These are phyloP conservation scores for Dromaius novaehollandiae DNA, from an alignment of 2,113 vertebrate species.

Conservation along the genomic window DNA sequence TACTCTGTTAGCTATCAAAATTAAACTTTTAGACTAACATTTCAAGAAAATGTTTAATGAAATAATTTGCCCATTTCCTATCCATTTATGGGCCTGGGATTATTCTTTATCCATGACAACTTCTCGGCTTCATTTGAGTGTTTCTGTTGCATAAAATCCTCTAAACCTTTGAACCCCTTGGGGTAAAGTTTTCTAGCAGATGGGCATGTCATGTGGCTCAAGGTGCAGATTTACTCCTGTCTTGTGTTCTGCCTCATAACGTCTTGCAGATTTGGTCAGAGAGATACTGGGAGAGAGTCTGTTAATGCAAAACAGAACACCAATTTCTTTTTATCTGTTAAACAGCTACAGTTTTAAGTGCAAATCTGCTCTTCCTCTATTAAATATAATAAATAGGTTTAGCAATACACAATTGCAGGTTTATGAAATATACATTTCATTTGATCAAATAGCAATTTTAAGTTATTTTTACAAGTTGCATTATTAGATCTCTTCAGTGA, in stretches of 20 bases:
- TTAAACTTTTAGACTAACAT: background rate
- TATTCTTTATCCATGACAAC: background rate
- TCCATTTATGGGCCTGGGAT: background rate
- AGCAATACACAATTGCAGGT: background rate
- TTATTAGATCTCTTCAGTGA: background rate
- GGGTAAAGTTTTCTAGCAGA: background rate
- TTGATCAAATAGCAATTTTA: background rate
- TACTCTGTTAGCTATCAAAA: background rate
- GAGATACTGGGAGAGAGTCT: background rate
- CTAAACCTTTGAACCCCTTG: background rate
- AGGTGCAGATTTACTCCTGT: background rate
- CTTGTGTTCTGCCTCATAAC: background rate
- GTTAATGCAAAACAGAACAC: background rate
- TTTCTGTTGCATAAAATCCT: background rate
- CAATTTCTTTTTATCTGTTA: background rate
- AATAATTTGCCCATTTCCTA: background rate
- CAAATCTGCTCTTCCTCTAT: background rate
- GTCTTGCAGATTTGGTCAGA: background rate
- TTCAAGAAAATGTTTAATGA: background rate
- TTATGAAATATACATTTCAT: background rate
- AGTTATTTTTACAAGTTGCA: background rate
- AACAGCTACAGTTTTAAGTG: background rate
- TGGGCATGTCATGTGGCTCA: fast-evolving
- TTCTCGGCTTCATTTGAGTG: background rate
- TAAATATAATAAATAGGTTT: background rate